Base-by-base conservation (phyloP, 2,888 invertebrate genomes). In the Lamproptera curius region DNA sequence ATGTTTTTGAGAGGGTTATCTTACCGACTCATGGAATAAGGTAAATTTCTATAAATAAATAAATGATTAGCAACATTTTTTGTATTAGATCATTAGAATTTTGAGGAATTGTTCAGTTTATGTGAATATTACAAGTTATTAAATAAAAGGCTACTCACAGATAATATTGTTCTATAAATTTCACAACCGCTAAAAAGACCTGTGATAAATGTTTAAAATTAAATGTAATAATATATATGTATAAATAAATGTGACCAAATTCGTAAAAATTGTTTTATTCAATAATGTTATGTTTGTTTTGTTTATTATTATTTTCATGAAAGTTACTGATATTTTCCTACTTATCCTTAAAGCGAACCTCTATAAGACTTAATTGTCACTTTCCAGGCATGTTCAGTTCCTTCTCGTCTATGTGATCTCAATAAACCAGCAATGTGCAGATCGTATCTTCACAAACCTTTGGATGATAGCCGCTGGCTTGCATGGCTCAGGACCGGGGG, bases 21-120 rank as follows among this genome's bases (percentile, higher is more conserved):
- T 76, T 98, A 50, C 94, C 94, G 0, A 96, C 96, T 0, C 92
- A 96, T 75, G 94, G 93, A 17, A 94, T 93, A 28, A 78, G 76
- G 88, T 88, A 53, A 62, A 62, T 23, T 8, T 23, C 8, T 23
- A 6, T n/a, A n/a, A n/a, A n/a, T n/a, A n/a, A n/a, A n/a, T n/a
- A n/a, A n/a, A n/a, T n/a, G n/a, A n/a, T n/a, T n/a, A n/a, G n/a
- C n/a, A n/a, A n/a, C n/a, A n/a, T n/a, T n/a, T n/a, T n/a, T n/a
- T n/a, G n/a, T n/a, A n/a, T n/a, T n/a, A n/a, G n/a, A n/a, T n/a
- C n/a, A n/a, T n/a, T n/a, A n/a, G n/a, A n/a, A n/a, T n/a, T n/a
- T n/a, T n/a, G n/a, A n/a, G n/a, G n/a, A n/a, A n/a, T n/a, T n/a
- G n/a, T n/a, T n/a, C n/a, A n/a, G n/a, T n/a, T n/a, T n/a, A n/a